Conservation (phyloP, 2,888 invertebrate species). For the Phalera bucephala region DNA sequence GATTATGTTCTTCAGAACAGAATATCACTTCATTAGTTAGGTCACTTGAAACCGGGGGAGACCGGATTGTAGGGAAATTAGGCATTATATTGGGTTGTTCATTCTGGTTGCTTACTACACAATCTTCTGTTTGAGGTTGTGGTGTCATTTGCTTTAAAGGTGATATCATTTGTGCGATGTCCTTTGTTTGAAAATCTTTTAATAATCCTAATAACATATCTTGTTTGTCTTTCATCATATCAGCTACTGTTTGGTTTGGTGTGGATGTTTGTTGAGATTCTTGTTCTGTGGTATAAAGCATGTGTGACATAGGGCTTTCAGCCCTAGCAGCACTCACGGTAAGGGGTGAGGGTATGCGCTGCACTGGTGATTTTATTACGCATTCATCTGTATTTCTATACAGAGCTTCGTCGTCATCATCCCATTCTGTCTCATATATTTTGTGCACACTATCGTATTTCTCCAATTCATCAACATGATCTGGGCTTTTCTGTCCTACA, state of each 20-base stretch:
- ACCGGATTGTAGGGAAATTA: conserved; percentile 15
- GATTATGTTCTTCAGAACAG: conserved; percentile 26
- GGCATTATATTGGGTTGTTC: conserved; percentile 9
- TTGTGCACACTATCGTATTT: conserved; percentile 49
- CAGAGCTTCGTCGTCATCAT: conserved; percentile 76
- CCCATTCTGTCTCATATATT: conserved; percentile 64
- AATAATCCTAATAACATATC: conserved; percentile 55
- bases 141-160: conserved; percentile 18
- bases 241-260: conserved; percentile 28
- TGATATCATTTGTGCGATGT: conserved; percentile 32
- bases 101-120: conserved; percentile 9
- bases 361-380: conserved; percentile 13
- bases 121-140: conserved; percentile 18
- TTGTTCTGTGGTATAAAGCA: conserved; percentile 40
- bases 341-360: conserved; percentile 10
- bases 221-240: conserved; percentile 50
- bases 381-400: conserved; percentile 55
- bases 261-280: conserved; percentile 24
- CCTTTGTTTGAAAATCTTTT: conserved; percentile 49
- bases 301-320: conserved; percentile 48
- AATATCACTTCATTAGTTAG: conserved; percentile 47
- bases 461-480: conserved; percentile 42
- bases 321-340: conserved; percentile 20
- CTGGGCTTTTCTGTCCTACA: conserved; percentile 40
- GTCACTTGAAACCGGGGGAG: conserved; percentile 40